These are phyloP conservation scores for Nibea coibor DNA, from an alignment of 2,113 vertebrate species.

Conservation along the genomic window DNA sequence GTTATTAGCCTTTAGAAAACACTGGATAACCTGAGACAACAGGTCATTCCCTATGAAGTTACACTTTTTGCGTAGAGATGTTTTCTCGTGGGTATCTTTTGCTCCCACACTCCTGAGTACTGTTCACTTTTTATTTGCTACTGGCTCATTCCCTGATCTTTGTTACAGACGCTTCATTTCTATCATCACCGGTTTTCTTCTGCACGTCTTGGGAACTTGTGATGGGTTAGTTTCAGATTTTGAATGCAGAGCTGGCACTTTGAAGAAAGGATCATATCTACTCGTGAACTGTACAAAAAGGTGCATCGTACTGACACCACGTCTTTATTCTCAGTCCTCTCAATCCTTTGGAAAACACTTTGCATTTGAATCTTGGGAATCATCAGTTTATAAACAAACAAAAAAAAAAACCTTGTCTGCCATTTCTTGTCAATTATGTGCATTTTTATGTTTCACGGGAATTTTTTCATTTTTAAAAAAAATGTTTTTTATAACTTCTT, in stretches of 20 bases:
- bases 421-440: conserved; percentile 32
- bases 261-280: conserved; percentile 43
- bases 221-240: conserved; percentile 33
- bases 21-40: conserved; percentile 66
- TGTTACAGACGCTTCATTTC: conserved; percentile 19
- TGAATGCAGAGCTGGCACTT: conserved; percentile 42
- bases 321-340: conserved; percentile 47
- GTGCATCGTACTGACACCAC: conserved; percentile 35
- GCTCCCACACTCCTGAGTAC: conserved; percentile 18
- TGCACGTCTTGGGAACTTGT: conserved; percentile 36
- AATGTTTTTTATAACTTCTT: conserved; percentile 71
- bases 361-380: conserved; percentile 38
- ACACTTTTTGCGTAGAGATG: not conserved
- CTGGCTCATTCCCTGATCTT: conserved; percentile 18
- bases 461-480: conserved; percentile 53
- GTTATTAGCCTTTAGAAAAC: conserved; percentile 57
- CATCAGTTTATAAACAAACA: conserved; percentile 16
- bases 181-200: conserved; percentile 22
- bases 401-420: conserved; percentile 15
- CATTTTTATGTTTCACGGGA: conserved; percentile 56
- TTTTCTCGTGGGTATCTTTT: conserved; percentile 30
- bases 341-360: conserved; percentile 23
- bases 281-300: conserved; percentile 35
- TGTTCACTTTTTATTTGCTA: conserved; percentile 31
- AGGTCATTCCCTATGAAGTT: conserved; percentile 43